Evolutionary conservation across 2,113 vertebrate species (phyloP), one percentile per base, ranked within the genome.

Genomic region (Varanus salvator): DNA sequence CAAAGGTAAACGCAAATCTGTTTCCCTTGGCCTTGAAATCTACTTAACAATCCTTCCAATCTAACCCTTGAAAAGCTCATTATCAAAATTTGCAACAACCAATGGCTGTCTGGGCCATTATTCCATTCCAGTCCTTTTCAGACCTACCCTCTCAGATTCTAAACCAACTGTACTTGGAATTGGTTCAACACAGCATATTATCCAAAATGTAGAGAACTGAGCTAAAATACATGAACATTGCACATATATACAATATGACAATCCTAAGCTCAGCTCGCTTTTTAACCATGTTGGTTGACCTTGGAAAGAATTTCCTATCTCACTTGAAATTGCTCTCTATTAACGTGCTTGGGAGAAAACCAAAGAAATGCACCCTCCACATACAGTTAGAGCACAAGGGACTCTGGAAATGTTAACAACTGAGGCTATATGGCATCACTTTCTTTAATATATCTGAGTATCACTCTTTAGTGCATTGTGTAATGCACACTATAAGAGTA

Each of bases 351-450:
- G 94, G 97, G 98, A 98, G 98, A 97, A 98, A 98, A 98, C 98
- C 98, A 99, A 98, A 98, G 98, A 98, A 99, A 99, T 99, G 98
- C 98, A 99, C 98, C 98, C 98, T 98, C 98, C 97, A 98, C 98
- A 98, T 98, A 98, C 96, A 98, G 97, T 97, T 97, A 89, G 97
- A 98, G 98, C 98, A 98, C 97, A 98, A 98, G 97, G 98, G 97
- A 99, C 97, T 98, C 98, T 98, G 98, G 98, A 98, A 98, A 98
- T 97, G 98, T 98, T 98, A 98, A 96, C 98, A 98, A 97, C 97
- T 97, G 97, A 98, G 98, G 98, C 97, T 96, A 96, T 96, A 95
- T 97, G 98, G 97, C 97, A 44, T 97, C 97, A 96, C 96, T 97
- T 97, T 97, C 95, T 97, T 97, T 96, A 97, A 96, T 97, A 97